Base-by-base conservation (phyloP, 1,140 invertebrate species). In the Prorops nasuta region DNA sequence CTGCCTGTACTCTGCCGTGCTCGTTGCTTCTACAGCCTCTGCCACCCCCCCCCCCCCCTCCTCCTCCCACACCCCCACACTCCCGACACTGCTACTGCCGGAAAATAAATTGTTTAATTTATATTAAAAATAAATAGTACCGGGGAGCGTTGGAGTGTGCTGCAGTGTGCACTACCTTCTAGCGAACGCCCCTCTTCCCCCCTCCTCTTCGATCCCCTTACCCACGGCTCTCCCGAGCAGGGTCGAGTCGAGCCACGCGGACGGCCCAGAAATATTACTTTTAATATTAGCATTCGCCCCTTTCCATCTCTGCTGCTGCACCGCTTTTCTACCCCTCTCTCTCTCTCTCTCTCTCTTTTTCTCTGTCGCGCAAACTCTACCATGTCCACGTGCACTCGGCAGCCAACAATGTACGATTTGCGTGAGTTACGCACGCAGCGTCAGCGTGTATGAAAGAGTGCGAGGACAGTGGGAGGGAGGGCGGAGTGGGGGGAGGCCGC, bases 111-210 rank as follows among this genome's bases (percentile, higher is more conserved):
- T 71, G 69, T 72, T 71, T 72, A 72, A 72, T 72, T 71, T 71
- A 72, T 72, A 71, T 72, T 72, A 72, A 72, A 71, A 72, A 72
- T 71, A 72, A 72, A 72, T 72, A 72, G 63, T 65, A 54, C 50
- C 51, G 38, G 39, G 17, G 6, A 28, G 41, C 39, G 41, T 37
- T 21, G 36, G 54, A 40, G 57, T 37, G 57, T 60, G 54, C 49
- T 44, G n/a, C n/a, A n/a, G n/a, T n/a, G n/a, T n/a, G n/a, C n/a
- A n/a, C 50, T 44, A 46, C 53, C 53, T 49, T 56, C n/a, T n/a
- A n/a, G n/a, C n/a, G n/a, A n/a, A n/a, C n/a, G n/a, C n/a, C n/a
- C n/a, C n/a, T n/a, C n/a, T n/a, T n/a, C n/a, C n/a, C n/a, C n/a
- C n/a, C n/a, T n/a, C n/a, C n/a, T n/a, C n/a, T n/a, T n/a, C n/a